These are phyloP conservation scores for Nerophis ophidion DNA, from an alignment of 2,113 vertebrate species.

Conservation along the genomic window DNA sequence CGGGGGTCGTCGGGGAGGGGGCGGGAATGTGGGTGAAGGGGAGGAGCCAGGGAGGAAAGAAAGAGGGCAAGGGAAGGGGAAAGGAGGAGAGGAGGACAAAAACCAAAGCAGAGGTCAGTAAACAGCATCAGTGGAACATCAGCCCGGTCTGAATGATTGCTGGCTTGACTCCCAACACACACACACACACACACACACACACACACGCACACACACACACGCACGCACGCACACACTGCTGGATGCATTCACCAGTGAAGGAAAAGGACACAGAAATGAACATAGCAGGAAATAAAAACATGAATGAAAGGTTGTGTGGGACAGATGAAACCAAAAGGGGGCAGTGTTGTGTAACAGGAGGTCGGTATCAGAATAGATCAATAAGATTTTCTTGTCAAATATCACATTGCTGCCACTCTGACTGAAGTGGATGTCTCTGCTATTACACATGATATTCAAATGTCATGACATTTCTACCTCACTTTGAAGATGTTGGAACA, in stretches of 20 bases:
- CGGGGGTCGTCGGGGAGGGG: conserved; percentile 1
- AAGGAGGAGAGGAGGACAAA: conserved; percentile 58
- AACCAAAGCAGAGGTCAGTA: conserved; percentile 73
- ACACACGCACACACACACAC: conserved; percentile 13
- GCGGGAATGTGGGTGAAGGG: conserved; percentile 6
- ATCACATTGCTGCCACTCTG: no score
- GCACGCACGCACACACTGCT: conserved; percentile 26
- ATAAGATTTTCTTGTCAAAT: no score
- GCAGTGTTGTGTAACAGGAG: conserved; percentile 1
- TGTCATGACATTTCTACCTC: no score
- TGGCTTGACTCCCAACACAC: conserved; percentile 32
- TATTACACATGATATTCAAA: no score
- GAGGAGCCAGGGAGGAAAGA: conserved; percentile 37
- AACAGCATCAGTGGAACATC: conserved; percentile 70
- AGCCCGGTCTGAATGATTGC: conserved; percentile 62
- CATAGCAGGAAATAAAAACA: conserved; percentile 30
- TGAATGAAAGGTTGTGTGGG: conserved; percentile 24
- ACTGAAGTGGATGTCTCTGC: no score
- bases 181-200: conserved; percentile 16
- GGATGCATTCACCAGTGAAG: conserved; percentile 43
- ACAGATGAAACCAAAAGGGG: conserved; percentile 17
- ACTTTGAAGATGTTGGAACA: no score
- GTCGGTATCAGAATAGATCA: background rate
- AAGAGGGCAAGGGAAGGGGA: conserved; percentile 35
- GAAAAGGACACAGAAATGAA: conserved; percentile 53